Percentiles rank a stretch among this genome's conserved stretches.
These are phyloP conservation scores for Erebia epiphron DNA, from an alignment of 2,888 invertebrate genomes.

Conservation along the genomic window DNA sequence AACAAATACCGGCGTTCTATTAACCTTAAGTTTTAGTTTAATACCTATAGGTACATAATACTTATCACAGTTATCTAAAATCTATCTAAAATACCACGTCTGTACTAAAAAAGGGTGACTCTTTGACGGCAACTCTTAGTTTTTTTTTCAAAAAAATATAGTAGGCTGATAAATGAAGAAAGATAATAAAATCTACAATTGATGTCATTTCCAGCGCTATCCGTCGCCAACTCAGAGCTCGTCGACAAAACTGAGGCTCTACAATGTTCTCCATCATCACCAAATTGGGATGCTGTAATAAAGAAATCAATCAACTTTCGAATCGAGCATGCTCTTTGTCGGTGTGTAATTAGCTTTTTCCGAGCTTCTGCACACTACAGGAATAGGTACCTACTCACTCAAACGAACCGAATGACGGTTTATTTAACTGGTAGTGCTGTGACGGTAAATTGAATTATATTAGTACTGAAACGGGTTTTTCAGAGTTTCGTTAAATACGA, in stretches of 20 bases:
- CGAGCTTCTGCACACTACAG: constrained; percentile 39
- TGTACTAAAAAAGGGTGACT: too few relatives aligned
- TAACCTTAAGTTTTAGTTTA: too few relatives aligned
- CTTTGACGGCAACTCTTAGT: too few relatives aligned
- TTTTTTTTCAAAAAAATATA: not conserved
- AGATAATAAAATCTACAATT: constrained; percentile 14
- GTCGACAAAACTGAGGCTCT: constrained; percentile 25
- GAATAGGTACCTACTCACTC: not conserved
- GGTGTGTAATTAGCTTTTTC: constrained; percentile 66
- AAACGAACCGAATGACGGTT: not conserved
- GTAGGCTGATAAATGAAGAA: not conserved
- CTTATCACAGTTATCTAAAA: too few relatives aligned
- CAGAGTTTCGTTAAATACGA: not conserved
- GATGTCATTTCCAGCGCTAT: constrained; percentile 12
- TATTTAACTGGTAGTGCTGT: constrained; percentile 4
- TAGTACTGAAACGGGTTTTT: not conserved
- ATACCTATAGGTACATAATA: too few relatives aligned
- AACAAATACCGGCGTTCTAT: not conserved
- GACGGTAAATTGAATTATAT: not conserved
- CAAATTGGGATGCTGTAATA: constrained; percentile 55
- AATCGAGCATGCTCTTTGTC: constrained; percentile 58
- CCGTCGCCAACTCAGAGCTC: constrained; percentile 13
- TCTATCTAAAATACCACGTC: too few relatives aligned
- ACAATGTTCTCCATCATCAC: constrained; percentile 33
- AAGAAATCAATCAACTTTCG: constrained; percentile 57